Percentiles rank a stretch among this genome's conserved stretches.
Evolutionary conservation across 2,888 invertebrate genomes (phyloP).

Genomic region (Drosophila siamana): DNA sequence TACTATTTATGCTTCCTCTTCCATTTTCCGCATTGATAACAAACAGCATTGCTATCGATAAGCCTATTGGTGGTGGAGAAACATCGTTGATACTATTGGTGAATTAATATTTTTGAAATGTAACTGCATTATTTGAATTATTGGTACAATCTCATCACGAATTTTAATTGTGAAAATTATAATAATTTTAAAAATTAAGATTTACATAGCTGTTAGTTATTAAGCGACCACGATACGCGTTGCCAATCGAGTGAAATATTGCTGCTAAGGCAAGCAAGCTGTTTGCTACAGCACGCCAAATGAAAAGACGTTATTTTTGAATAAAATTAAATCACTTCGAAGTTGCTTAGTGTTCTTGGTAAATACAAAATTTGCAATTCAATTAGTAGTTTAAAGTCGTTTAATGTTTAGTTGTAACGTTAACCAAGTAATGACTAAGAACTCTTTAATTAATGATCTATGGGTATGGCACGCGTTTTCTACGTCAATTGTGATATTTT

Average conservation of each 20-base stretch:
- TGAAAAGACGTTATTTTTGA: background rate
- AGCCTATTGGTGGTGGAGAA: conserved; percentile 1
- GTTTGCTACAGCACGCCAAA: conserved; percentile 1
- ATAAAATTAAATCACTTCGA: background rate
- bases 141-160: no score
- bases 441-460: background rate
- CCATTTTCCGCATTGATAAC: conserved; percentile 11
- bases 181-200: no score
- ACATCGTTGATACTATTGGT: conserved; percentile 10
- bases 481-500: background rate
- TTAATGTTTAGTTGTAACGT: background rate
- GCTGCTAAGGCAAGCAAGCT: conserved; percentile 16
- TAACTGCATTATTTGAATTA: no score
- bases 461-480: background rate
- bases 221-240: background rate
- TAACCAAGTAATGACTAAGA: conserved; percentile 1
- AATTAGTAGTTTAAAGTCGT: no score
- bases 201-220: background rate
- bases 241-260: conserved; percentile 1
- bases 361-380: no score
- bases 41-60: background rate
- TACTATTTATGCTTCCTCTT: conserved; percentile 27
- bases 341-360: no score
- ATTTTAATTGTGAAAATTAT: no score
- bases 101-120: no score